Evolutionary conservation across 2,888 invertebrate species (phyloP).

Genomic region (Drosophila diplacantha): DNA sequence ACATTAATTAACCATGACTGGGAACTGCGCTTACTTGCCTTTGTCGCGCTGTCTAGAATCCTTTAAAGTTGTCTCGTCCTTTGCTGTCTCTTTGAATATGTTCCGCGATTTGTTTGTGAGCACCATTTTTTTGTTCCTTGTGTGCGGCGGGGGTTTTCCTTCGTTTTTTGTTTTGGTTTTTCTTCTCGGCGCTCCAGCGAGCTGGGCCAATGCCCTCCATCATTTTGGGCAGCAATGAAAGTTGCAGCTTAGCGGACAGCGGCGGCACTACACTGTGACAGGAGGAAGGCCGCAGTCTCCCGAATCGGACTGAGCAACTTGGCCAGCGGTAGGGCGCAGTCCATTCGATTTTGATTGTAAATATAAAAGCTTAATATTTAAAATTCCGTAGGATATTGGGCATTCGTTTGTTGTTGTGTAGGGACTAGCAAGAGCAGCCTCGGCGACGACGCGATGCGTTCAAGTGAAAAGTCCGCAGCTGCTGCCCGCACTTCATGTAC

Average conservation of each 20-base stretch:
- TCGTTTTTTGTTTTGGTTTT: not conserved
- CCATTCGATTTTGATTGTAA: too few relatives aligned
- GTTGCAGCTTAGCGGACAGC: constrained; percentile 42
- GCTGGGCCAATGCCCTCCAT: constrained; percentile 39
- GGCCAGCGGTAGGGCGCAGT: too few relatives aligned
- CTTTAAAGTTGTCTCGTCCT: constrained; percentile 46
- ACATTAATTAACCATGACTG: constrained; percentile 5
- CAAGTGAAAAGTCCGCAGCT: constrained; percentile 46
- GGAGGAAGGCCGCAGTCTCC: not conserved
- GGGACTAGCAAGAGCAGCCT: not conserved
- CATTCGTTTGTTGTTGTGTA: not conserved
- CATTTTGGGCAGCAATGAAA: constrained; percentile 38
- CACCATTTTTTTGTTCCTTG: constrained; percentile 36
- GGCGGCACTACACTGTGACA: constrained; percentile 3
- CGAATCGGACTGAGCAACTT: not conserved
- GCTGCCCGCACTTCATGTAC: constrained; percentile 37
- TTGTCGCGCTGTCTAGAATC: constrained; percentile 33
- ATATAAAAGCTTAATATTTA: not conserved
- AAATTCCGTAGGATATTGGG: not conserved
- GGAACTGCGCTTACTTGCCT: not conserved
- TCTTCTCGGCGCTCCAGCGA: constrained; percentile 11
- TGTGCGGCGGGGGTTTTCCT: constrained; percentile 8
- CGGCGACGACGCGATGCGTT: constrained; percentile 29
- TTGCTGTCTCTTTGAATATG: constrained; percentile 34
- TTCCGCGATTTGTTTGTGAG: constrained; percentile 60